Percentiles rank a stretch among this genome's conserved stretches.
phyloP scores from a whole-genome alignment of 2,888 invertebrate species.

The Machimus rusticus region DNA sequence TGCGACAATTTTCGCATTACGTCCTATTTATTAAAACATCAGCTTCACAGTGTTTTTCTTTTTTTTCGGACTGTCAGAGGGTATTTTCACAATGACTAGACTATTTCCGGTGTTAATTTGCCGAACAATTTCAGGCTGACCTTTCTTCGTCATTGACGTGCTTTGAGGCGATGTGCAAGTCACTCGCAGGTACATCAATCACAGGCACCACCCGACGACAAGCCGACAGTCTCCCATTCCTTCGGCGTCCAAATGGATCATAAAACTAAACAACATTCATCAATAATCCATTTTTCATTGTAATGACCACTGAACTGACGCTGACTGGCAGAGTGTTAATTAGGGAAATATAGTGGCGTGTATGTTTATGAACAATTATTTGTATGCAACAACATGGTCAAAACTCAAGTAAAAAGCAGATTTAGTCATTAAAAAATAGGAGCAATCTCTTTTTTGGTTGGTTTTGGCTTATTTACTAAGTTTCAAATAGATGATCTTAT shows the following conservation, averaged over 20 bases:
- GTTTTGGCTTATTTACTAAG: too few species aligned
- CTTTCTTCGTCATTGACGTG: not conserved
- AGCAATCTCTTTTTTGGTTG: not conserved
- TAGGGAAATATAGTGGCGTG: not conserved
- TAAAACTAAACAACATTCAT: slow-evolving; percentile 42
- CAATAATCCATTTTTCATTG: slow-evolving; percentile 44
- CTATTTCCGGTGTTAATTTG: slow-evolving; percentile 30
- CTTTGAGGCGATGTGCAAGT: slow-evolving; percentile 14
- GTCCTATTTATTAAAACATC: not conserved
- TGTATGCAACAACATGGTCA: not conserved
- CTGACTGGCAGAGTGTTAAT: not conserved
- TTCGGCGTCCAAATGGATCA: not conserved
- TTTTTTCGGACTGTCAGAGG: not conserved
- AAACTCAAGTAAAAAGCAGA: not conserved
- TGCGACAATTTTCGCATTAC: not conserved
- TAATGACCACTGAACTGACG: not conserved
- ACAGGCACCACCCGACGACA: not conserved
- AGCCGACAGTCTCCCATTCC: not conserved
- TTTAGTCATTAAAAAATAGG: not conserved
- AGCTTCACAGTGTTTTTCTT: not conserved
- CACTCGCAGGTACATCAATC: slow-evolving; percentile 16
- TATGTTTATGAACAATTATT: not conserved
- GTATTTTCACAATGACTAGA: slow-evolving; percentile 24
- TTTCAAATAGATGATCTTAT: too few species aligned
- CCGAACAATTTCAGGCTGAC: not conserved